phyloP scores from a whole-genome alignment of 2,888 invertebrate genomes.

The Acheta domesticus region DNA sequence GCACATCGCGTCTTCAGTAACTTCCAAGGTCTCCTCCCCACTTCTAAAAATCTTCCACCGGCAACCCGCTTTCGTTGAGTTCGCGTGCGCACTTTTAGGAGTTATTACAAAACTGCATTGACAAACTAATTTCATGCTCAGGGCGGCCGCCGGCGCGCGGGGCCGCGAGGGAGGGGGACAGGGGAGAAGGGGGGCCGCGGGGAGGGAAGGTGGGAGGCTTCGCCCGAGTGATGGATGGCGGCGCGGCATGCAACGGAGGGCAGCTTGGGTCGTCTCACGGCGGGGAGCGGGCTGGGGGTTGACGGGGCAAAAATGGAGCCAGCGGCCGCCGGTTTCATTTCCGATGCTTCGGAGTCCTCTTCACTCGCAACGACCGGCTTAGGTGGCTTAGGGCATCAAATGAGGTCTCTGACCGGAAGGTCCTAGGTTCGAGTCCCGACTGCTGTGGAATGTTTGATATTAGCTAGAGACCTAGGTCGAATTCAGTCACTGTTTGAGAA shows the following conservation, averaged over 20 bases:
- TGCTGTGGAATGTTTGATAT: no score
- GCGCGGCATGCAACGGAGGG: background rate
- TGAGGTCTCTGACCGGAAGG: no score
- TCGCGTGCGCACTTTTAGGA: conserved; percentile 11
- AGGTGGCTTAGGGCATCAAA: no score
- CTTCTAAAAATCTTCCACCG: background rate
- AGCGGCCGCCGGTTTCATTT: background rate
- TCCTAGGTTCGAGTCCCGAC: no score
- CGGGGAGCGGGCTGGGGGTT: background rate
- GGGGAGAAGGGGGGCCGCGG: background rate
- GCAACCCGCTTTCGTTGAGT: background rate
- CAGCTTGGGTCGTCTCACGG: background rate
- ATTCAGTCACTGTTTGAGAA: no score
- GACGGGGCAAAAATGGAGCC: background rate
- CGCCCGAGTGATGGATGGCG: background rate
- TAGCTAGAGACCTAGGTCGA: no score
- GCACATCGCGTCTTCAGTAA: background rate
- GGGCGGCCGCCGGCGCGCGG: background rate
- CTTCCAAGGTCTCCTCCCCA: background rate
- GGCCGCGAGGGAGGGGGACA: background rate
- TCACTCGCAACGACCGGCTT: background rate
- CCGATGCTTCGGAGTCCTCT: background rate
- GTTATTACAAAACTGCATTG: conserved; percentile 18
- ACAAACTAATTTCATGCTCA: conserved; percentile 18
- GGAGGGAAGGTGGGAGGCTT: background rate